These are phyloP conservation scores for Colius striatus DNA, from an alignment of 2,113 vertebrate species.

Conservation along the genomic window DNA sequence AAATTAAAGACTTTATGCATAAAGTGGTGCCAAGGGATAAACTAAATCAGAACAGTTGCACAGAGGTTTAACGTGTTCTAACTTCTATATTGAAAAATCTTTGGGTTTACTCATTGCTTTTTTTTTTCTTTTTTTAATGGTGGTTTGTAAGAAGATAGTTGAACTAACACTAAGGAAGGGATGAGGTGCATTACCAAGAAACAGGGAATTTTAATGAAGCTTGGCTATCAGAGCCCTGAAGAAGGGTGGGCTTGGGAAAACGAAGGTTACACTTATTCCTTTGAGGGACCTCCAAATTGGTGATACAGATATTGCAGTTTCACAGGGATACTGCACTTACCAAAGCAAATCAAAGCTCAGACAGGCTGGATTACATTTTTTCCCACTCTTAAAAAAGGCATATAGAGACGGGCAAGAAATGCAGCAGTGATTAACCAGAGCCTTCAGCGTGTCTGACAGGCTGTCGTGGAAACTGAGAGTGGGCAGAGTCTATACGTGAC, in stretches of 20 bases:
- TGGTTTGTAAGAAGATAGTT: neutral
- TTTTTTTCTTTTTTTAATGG: neutral
- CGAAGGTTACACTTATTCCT: neutral
- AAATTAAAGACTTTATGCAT: neutral
- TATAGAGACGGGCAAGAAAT: neutral
- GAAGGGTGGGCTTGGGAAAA: neutral
- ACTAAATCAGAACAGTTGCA: neutral
- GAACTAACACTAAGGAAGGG: neutral
- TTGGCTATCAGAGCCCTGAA: neutral
- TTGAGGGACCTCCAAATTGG: neutral
- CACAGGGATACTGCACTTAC: neutral
- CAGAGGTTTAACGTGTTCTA: neutral
- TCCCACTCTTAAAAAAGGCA: neutral
- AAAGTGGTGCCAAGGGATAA: neutral
- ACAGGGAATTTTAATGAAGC: slow-evolving; percentile 11
- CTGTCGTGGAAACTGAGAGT: neutral
- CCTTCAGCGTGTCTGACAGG: neutral
- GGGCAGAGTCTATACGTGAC: neutral
- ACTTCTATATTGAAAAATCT: neutral
- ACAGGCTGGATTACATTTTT: neutral
- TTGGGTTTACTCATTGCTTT: neutral
- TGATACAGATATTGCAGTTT: neutral
- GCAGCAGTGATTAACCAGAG: neutral
- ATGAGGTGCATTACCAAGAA: neutral
- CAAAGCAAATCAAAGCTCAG: neutral